Base-by-base conservation (phyloP, 2,113 vertebrate species). In the Corythornis cristatus region DNA sequence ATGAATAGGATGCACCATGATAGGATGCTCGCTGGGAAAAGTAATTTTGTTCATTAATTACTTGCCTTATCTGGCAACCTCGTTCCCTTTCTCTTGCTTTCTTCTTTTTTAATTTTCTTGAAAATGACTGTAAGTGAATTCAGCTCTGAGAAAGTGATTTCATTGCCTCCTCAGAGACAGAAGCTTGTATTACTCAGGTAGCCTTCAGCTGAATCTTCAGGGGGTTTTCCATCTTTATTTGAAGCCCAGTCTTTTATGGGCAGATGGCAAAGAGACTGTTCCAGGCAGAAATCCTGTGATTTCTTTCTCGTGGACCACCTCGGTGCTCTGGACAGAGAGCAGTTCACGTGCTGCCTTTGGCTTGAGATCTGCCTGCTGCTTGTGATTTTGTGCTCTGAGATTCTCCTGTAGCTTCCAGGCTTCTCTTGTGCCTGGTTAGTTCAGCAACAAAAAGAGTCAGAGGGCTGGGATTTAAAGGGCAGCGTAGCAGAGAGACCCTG, bases 41-140 rank as follows among this genome's bases (percentile, higher is more conserved):
- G 83, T 80, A 79, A 93, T 94, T 96, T 91, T 93, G 87, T 92
- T 96, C 95, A 91, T 96, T 97, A 97, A 96, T 96, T 95, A 90
- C 92, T 94, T 90, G 85, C 92, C 91, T 96, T 96, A 96, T 96
- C 96, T 90, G 45, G 22, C 31, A 87, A 67, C 79, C 56, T 81
- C 21, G 31, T 87, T 96, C 94, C 77, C 58, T 85, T 92, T 92
- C 71, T 90, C 88, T 88, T 0, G 0, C 58, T 88, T 91, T 93
- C 60, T 77, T 86, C 72, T 81, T 35, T 35, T 91, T 88, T 72
- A 90, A 94, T 93, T 95, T 93, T 94, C 89, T 93, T 92, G 89
- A 62, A 82, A 93, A 93, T 4, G 15, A 33, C 48, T 90, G 37
- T 73, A 83, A 92, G 83, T 75, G 86, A 96, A 96, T 95, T 92